These are phyloP conservation scores for Arge pagana DNA, from an alignment of 2,888 invertebrate species.

Conservation along the genomic window DNA sequence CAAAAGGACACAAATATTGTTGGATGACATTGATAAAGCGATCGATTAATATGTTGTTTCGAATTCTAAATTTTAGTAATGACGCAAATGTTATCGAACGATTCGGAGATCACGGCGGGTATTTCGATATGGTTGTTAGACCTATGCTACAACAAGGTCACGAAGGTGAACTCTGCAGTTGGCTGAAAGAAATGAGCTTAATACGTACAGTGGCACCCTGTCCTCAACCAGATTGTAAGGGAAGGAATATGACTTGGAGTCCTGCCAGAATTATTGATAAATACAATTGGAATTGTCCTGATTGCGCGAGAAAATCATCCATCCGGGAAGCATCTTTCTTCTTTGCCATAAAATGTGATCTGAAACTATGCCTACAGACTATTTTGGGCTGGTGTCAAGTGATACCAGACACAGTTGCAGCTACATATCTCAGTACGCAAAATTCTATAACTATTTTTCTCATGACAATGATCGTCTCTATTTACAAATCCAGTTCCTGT, in stretches of 20 bases:
- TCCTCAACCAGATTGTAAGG: conserved; percentile 54
- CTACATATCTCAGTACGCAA: conserved; percentile 62
- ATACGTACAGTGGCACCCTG: conserved; percentile 56
- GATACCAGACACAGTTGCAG: conserved; percentile 61
- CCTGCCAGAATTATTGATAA: conserved; percentile 61
- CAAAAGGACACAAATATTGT: too few relatives aligned
- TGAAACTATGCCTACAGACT: conserved; percentile 65
- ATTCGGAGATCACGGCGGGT: conserved; percentile 51
- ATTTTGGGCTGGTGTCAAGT: conserved; percentile 71
- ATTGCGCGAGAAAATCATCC: conserved; percentile 58
- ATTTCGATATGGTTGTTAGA: conserved; percentile 59
- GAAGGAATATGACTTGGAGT: conserved; percentile 58
- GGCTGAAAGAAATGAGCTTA: conserved; percentile 61
- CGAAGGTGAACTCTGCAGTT: conserved; percentile 61
- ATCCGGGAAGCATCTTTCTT: conserved; percentile 66
- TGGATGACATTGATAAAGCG: background rate
- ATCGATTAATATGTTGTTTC: background rate
- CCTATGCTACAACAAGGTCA: conserved; percentile 61
- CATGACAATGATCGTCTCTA: background rate
- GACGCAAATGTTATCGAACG: conserved; percentile 36
- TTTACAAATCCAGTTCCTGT: background rate
- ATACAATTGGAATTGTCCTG: conserved; percentile 61
- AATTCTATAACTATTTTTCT: conserved; percentile 1
- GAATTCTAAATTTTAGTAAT: conserved; percentile 9
- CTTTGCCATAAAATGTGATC: conserved; percentile 66